Evolutionary conservation across 2,888 invertebrate species (phyloP).

Genomic region (Pristionchus entomophagus): DNA sequence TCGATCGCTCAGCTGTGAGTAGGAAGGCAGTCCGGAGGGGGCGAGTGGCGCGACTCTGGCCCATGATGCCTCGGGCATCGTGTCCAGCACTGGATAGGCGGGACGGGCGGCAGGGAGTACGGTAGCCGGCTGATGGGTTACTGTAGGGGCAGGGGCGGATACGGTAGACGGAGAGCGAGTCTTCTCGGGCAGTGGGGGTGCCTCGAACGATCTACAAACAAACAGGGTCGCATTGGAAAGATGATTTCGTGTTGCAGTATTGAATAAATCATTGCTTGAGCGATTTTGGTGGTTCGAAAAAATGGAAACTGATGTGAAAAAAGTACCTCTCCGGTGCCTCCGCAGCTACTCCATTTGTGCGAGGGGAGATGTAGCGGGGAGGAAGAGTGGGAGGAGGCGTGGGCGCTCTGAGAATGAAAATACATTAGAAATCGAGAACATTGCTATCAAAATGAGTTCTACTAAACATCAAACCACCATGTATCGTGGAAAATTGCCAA

Average conservation of each 20-base stretch:
- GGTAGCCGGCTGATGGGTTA: neutral
- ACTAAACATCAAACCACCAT: no score
- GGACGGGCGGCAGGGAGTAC: neutral
- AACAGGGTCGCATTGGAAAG: neutral
- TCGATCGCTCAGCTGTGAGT: neutral
- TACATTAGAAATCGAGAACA: no score
- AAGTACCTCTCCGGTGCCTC: neutral
- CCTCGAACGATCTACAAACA: slow-evolving; percentile 18
- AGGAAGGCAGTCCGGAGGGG: slow-evolving; percentile 17
- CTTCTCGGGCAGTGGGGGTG: slow-evolving; percentile 36
- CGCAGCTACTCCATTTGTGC: neutral
- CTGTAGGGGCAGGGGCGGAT: neutral
- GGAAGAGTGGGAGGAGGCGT: neutral
- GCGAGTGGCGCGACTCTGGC: neutral
- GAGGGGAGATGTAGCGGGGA: slow-evolving; percentile 41
- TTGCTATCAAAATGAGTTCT: no score
- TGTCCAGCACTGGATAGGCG: slow-evolving; percentile 35
- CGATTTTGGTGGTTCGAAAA: neutral
- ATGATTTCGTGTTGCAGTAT: neutral
- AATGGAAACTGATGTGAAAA: neutral
- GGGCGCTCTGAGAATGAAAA: neutral
- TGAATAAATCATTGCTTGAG: neutral
- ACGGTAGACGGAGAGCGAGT: slow-evolving; percentile 10
- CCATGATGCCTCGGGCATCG: slow-evolving; percentile 13
- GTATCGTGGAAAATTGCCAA: no score